Percentiles rank a stretch among this genome's conserved stretches.
Conservation (phyloP, 2,888 invertebrate species). For the Rambutsinella grinnellia region DNA sequence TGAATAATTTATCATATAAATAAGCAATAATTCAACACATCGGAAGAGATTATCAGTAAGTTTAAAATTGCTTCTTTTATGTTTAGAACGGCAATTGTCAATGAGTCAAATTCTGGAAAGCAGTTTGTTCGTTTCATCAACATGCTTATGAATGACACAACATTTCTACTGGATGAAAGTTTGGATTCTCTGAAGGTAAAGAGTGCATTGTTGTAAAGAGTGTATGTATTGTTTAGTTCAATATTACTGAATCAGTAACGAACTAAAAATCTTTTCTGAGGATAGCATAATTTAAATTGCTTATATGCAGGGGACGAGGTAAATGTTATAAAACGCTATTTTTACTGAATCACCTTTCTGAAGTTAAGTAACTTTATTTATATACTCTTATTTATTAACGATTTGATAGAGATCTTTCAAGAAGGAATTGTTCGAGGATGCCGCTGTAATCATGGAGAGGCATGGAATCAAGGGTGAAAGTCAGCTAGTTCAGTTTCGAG, state of each 20-base stretch:
- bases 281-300: no score
- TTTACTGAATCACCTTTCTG: no score
- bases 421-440: constrained; percentile 92
- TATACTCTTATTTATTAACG: not conserved
- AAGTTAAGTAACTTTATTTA: not conserved
- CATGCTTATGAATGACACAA: constrained; percentile 98
- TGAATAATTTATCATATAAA: no score
- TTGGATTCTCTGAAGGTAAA: constrained; percentile 81
- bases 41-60: not conserved
- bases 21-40: no score
- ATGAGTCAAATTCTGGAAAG: constrained; percentile 88
- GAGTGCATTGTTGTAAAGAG: no score
- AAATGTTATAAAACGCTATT: no score
- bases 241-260: no score
- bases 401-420: constrained; percentile 89
- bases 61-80: not conserved
- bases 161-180: constrained; percentile 96
- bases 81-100: constrained; percentile 78
- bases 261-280: no score
- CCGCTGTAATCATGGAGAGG: constrained; percentile 84
- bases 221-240: no score
- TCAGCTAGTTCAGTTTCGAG: constrained; percentile 88
- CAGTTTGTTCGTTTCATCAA: constrained; percentile 97
- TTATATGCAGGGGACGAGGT: no score
- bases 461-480: constrained; percentile 85